Evolutionary conservation across 2,113 vertebrate genomes (phyloP), one percentile per base, ranked within the genome.

Genomic region (Saguinus imperator): DNA sequence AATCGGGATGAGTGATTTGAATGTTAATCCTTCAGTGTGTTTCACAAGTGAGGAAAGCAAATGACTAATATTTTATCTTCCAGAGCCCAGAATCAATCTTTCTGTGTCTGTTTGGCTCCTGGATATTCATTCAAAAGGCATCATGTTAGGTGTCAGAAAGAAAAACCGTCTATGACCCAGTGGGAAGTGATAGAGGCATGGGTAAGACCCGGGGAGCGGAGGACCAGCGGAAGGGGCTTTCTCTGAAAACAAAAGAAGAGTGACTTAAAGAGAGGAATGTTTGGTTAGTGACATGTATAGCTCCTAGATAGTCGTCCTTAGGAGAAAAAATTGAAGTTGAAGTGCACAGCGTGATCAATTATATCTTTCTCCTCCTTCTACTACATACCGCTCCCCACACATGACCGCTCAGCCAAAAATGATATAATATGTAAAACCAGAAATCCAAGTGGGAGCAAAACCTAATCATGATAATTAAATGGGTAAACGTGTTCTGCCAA

Each of bases 141-240:
- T 72, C 93, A 90, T 96, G 97, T 93, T 93, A 96, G 76, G 97
- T 95, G 68, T 91, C 89, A 86, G 84, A 79, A 96, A 80, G 3
- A 92, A 81, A 85, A 96, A 61, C 93, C 80, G 93, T 97, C 94
- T 94, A 77, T 95, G 77, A 95, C 52, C 90, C 97, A 97, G 97
- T 96, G 84, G 97, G 95, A 96, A 8, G 11, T 93, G 87, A 94
- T 40, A 55, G 95, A 95, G 50, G 57, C 17, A 50, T 98, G 97
- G 98, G 85, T 98, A 98, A 94, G 55, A 27, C 32, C 45, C 9
- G 8, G 9, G 7, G 35, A 32, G 32, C 21, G 68, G 1, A 89
- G 61, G 64, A n/a, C 40, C 50, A 58, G 77, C 13, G 9, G 2
- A 68, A 58, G 6, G 13, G 40, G 85, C 40, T 94, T 75, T 97